phyloP scores from a whole-genome alignment of 1,140 invertebrate genomes.

The Drosophila orosa region DNA sequence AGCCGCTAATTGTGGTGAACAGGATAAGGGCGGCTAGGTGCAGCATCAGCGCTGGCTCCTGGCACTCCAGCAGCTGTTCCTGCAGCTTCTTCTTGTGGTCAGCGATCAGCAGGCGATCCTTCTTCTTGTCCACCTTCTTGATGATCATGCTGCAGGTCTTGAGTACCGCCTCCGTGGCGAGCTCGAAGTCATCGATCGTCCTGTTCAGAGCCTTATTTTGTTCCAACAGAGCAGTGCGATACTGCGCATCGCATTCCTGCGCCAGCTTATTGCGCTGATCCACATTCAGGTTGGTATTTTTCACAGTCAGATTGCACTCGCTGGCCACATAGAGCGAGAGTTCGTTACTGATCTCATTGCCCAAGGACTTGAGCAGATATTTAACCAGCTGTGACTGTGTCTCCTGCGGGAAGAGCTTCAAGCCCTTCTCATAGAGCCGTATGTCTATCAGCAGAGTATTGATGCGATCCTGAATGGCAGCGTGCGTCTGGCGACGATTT shows the following conservation, averaged over 20 bases:
- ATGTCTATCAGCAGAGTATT: constrained; percentile 91
- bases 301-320: constrained; percentile 87
- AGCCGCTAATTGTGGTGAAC: constrained; percentile 92
- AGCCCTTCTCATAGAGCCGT: constrained; percentile 93
- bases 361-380: constrained; percentile 93
- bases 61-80: constrained; percentile 89
- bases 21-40: constrained; percentile 92
- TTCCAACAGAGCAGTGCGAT: constrained; percentile 86
- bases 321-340: constrained; percentile 89
- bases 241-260: constrained; percentile 86
- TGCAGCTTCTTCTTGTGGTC: constrained; percentile 92
- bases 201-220: constrained; percentile 88
- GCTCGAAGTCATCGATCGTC: constrained; percentile 91
- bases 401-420: constrained; percentile 87
- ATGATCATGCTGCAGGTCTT: constrained; percentile 92
- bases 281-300: constrained; percentile 86
- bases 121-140: constrained; percentile 95
- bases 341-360: constrained; percentile 92
- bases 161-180: constrained; percentile 89
- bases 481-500: constrained; percentile 90
- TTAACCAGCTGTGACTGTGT: constrained; percentile 89
- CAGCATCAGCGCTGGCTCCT: constrained; percentile 92
- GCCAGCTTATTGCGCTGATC: constrained; percentile 89
- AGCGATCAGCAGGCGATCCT: constrained; percentile 90
- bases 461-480: constrained; percentile 92